Evolutionary conservation across 2,113 vertebrate species (phyloP).

Genomic region (Illadopsis cleaveri): DNA sequence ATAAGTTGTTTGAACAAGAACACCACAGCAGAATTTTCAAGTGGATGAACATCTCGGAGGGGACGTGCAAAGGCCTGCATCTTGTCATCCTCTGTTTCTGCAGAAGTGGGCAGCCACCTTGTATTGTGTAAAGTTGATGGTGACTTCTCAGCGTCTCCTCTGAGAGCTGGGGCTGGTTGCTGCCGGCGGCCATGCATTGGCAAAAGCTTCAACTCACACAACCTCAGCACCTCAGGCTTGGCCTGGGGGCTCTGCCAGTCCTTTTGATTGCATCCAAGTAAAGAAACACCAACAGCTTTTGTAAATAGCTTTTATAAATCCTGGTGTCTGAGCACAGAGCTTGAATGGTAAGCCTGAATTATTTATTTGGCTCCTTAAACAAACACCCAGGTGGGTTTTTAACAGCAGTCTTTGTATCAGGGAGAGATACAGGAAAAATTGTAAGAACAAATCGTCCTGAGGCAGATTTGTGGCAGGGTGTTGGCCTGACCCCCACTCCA

Average conservation of each 20-base stretch:
- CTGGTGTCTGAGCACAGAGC: neutral
- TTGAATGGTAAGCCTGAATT: neutral
- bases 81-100: neutral
- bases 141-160: neutral
- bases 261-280: neutral
- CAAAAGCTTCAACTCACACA: rapidly evolving
- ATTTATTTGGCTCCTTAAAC: slow-evolving; percentile 15
- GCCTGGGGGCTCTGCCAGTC: neutral
- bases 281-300: neutral
- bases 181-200: rapidly evolving
- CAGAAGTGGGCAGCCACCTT: neutral
- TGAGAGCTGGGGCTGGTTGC: neutral
- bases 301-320: neutral
- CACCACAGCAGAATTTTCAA: neutral
- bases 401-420: neutral
- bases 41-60: neutral
- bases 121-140: rapidly evolving
- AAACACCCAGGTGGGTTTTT: neutral
- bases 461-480: neutral
- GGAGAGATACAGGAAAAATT: neutral
- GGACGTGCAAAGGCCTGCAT: rapidly evolving
- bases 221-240: neutral
- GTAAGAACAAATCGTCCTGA: neutral
- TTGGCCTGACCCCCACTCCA: neutral
- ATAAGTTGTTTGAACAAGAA: neutral